Base-by-base conservation (phyloP, 2,888 invertebrate species). In the Acanthosepion esculentum region DNA sequence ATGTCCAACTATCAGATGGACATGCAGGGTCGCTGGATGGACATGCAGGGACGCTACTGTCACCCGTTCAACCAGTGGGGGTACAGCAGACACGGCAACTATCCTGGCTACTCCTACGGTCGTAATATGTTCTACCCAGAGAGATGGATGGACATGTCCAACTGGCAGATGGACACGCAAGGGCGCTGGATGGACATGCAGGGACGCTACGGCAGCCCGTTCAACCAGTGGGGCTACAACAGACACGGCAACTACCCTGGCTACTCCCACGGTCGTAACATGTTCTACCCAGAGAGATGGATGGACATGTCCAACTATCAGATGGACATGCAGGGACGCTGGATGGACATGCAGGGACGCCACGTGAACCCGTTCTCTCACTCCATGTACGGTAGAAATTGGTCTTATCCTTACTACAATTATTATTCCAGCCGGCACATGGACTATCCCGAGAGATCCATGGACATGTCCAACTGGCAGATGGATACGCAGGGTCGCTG, bases 241-340 rank as follows among this genome's bases (percentile, higher is more conserved):
- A 50, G 50, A 10, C 48, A 50, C 26, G 10, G 29, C 20, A 20
- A 48, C 48, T 29, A 92, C n/a, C 48, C 55, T 15, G 4, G 18
- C 20, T 4, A 2, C 20, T 15, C 20, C 48, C n/a, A 93, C 53
- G 93, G 93, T 50, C 33, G 53, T 33, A 53, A 18, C 2, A 93
- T 93, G 93, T 50, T 53, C 93, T 50, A 29, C 12, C 93, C 93
- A 3, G 93, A 93, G 93, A 93, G 93, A 12, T 29, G 2, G 15
- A 93, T 93, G 93, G 93, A 93, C 7, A 93, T 93, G 93, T 93
- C 93, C 10, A 29, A 50, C 93, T 93, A 93, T n/a, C 93, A 93
- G n/a, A 93, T 93, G 93, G 93, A 93, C 29, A 93, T 93, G 93
- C 26, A 50, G 8, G 93, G 93, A 48, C 93, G 93, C 33, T 93